Base-by-base conservation (phyloP, 2,797 vertebrate genomes). In the Mormyrus proboscirostris region DNA sequence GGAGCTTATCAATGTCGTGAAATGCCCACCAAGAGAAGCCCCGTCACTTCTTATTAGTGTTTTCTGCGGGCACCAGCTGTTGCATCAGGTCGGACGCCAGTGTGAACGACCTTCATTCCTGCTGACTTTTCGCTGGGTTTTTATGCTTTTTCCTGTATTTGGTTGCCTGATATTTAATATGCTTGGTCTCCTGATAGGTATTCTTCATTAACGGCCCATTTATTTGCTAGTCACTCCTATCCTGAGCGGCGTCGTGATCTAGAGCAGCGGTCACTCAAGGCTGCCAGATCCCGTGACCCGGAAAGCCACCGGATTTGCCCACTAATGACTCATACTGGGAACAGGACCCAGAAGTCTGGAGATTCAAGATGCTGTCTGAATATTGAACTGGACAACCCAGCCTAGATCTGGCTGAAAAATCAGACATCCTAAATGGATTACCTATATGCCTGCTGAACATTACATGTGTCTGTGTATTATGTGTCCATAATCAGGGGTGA, bases 61-160 rank as follows among this genome's bases (percentile, higher is more conserved):
- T 97, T 96, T 96, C 96, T 96, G 96, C 96, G 95, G 95, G 96
- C 96, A 97, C 96, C 97, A 98, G 96, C 96, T 97, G 96, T 98
- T 98, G 96, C 95, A 95, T 97, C 96, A 96, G 95, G 96, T 96
- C 95, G 92, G 93, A 94, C 96, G 96, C 96, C 96, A 96, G 95
- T 96, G 96, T 95, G 91, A 93, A 93, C 97, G 97, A 98, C 98
- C 97, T 98, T 98, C 97, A 97, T 97, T 97, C 97, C 95, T 94
- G 94, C 95, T 95, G 90, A 91, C 65, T 51, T 93, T 95, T 92
- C 92, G 92, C 92, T 69, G 41, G 50, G 10, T 94, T 94, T 92
- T 92, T 95, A 95, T 95, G 92, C 94, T 94, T 94, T 96, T 95
- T 94, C 94, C 94, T 93, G 94, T 95, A 96, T 95, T 96, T 95